Base-by-base conservation (phyloP, 2,888 invertebrate genomes). In the Caenorhabditis sp. region DNA sequence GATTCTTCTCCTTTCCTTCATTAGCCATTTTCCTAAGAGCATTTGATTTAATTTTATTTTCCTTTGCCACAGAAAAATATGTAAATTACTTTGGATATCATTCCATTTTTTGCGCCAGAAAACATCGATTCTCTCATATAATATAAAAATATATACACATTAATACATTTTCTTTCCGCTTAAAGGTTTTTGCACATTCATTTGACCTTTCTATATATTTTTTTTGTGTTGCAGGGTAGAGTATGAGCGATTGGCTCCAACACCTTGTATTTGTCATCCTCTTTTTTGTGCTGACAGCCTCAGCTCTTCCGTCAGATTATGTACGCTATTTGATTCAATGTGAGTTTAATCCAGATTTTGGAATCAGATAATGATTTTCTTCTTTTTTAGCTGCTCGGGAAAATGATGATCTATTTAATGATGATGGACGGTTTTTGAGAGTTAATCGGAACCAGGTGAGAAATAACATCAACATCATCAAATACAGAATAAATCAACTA, bases 271-370 rank as follows among this genome's bases (percentile, higher is more conserved):
- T 70, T 54, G 67, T 75, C 62, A 63, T 75, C 67, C 64, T 75
- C 59, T 60, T 67, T 50, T 63, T 70, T 36, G 68, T 71, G 54
- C 63, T 63, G 27, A 63, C 68, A 56, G 65, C 68, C 12, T 67
- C 77, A 50, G 76, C 77, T 54, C 69, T 77, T 14, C 80, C 80
- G 54, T 70, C 80, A 59, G 77, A 77, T 61, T 80, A 80, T 77
- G 80, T 80, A 49, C 80, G 76, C 49, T 77, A 67, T 61, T 53
- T 79, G 64, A 73, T 80, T 54, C 71, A 77, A 50, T 70, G 70
- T 76, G 23, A 76, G 76, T 67, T 56, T 50, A 17, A 20, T 43
- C 10, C 10, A 25, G 12, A 36, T 12, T 12, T 25, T 25, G 1
- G n/a, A 25, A 43, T 49, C 36, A 27, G 5, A 27, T 4, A 8